Evolutionary conservation across 2,797 vertebrate species (phyloP), one percentile per base, ranked within the genome.

Genomic region (Sternotherus odoratus): DNA sequence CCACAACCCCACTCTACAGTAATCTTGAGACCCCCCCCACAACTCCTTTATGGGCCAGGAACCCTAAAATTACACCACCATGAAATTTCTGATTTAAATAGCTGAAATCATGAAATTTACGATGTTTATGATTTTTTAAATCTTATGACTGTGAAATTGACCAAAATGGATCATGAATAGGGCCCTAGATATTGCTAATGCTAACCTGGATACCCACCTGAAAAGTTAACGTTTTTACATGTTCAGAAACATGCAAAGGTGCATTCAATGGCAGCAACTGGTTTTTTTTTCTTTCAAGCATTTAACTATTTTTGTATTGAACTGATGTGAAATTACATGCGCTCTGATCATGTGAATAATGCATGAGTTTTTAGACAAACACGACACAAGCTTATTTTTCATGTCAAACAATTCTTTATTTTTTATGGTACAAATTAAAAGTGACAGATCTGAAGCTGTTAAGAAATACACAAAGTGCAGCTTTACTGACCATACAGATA

Each of bases 331-430:
- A 90, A 91, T 82, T 95, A 97, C 85, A 90, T 15, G 94, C 95
- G 95, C 72, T 78, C 80, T 85, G 94, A 91, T 90, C 94, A 82
- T 48, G 89, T 95, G 89, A 97, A 96, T 97, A 95, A 97, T 96
- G 77, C 86, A 96, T 95, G 94, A 96, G 91, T 94, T 95, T 97
- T 91, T 95, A 97, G 97, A 96, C 94, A 97, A 95, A 92, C 82
- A 95, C 87, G 91, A 95, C 97, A 91, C 85, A 94, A 97, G 94
- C 96, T 97, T 94, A 95, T 90, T 93, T 94, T 98, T 99, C 98
- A 99, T 99, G 98, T 99, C 99, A 99, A 99, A 99, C 99, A 99
- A 98, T 98, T 99, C 98, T 99, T 99, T 99, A 99, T 99, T 99
- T 99, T 98, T 99, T 98, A 99, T 99, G 99, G 97, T 99, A 99